Evolutionary conservation across 2,888 invertebrate genomes (phyloP), one percentile per base, ranked within the genome.

Genomic region (Galerucella pusilla): DNA sequence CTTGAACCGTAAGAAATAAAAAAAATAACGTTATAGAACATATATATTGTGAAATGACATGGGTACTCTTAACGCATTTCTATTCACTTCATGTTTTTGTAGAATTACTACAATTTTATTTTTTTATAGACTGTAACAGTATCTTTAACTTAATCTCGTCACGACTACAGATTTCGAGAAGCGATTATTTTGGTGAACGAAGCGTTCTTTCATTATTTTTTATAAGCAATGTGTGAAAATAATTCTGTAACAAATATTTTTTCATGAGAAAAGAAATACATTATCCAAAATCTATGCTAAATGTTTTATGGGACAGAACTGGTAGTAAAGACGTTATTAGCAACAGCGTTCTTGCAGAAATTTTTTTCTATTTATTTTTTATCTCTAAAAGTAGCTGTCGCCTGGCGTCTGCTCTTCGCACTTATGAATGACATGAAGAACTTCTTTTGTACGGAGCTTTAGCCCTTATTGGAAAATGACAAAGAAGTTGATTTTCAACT

Each of bases 151-250:
- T 54, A 45, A 68, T 52, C 25, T 57, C 68, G 57, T 57, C 68
- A 57, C 54, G 57, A 68, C 35, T 16, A n/a, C 6, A 59, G 54
- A 57, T 64, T 45, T 16, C n/a, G 25, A 45, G n/a, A 46, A 64
- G 65, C 45, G 42, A 68, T 68, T 68, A 68, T 68, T 68, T 68
- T 60, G 60, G 60, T 60, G 60, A 68, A 59, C 68, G 68, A 60
- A 68, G 68, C 68, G 60, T 68, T 60, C 25, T 60, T 28, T 68
- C 16, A 42, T 57, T 68, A 16, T 14, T 68, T 63, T 68, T 45
- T 46, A 42, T 20, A 45, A 45, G 10, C 20, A 68, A 60, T 60
- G 68, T 68, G 68, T 68, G 60, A 68, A 60, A 68, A 68, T 60
- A 60, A 46, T 68, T 59, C 14, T 68, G 6, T 60, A 60, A 68